Percentiles rank a stretch among this genome's conserved stretches.
Conservation (phyloP, 2,113 vertebrate species). For the Balaeniceps rex region DNA sequence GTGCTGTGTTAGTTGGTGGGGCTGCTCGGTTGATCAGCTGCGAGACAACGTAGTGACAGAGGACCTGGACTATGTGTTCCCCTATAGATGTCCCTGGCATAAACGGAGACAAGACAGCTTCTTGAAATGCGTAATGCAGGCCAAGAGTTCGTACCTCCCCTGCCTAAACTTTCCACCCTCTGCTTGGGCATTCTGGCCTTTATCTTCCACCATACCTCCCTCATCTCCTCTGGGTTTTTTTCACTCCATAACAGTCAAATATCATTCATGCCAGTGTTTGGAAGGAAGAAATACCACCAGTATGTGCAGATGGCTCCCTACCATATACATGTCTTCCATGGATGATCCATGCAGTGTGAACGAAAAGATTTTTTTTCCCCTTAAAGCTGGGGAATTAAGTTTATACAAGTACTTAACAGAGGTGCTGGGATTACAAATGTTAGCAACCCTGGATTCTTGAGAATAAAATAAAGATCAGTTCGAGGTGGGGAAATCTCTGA, state of each 20-base stretch:
- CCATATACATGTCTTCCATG: fast-evolving
- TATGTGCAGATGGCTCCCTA: neutral
- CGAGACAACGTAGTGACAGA: neutral
- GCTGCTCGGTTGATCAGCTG: neutral
- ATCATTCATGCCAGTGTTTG: neutral
- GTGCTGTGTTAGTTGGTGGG: neutral
- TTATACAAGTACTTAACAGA: neutral
- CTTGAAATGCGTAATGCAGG: neutral
- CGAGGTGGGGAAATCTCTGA: neutral
- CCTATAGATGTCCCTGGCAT: neutral
- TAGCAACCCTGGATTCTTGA: neutral
- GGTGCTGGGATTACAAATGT: neutral
- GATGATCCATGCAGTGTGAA: neutral
- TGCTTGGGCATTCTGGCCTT: neutral
- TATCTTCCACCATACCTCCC: neutral
- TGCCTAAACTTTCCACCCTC: neutral
- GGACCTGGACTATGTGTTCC: neutral
- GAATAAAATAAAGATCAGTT: neutral
- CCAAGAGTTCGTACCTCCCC: neutral
- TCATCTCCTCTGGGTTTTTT: neutral
- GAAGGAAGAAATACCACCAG: neutral
- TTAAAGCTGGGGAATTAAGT: neutral
- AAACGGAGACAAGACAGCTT: neutral
- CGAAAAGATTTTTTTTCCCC: neutral
- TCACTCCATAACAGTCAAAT: neutral